Base-by-base conservation (phyloP, 2,797 vertebrate species). In the Tympanoctomys barrerae region DNA sequence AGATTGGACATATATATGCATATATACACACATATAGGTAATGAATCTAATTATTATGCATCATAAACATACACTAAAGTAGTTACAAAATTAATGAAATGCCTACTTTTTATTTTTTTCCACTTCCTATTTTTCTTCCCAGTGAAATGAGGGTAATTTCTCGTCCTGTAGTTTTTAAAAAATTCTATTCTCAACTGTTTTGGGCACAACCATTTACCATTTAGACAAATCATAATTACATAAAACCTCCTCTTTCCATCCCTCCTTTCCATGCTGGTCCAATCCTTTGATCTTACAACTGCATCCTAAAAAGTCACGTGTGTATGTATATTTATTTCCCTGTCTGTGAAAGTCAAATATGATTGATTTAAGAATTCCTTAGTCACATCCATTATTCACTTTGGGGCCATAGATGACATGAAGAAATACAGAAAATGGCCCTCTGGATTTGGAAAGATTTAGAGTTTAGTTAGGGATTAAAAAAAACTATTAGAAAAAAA, bases 281-380 rank as follows among this genome's bases (percentile, higher is more conserved):
- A 28, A 1, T 49, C 42, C 75, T 89, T 66, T 46, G 66, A 52
- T 91, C 46, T 86, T 59, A 82, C 59, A 83, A 26, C 49, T 62
- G 36, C 7, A 26, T 71, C 46, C 22, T 89, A 39, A 75, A 54
- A 33, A n/a, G 81, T 39, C 26, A 13, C n/a, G n/a, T 31, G 39
- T 49, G 5, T 75, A 18, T 88, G 13, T 70, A 26, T 77, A 77
- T 89, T 70, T 66, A 46, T 94, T 28, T 88, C 66, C 26, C n/a
- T 79, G 10, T 19, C 10, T 92, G 92, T 87, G 36, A 66, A 83
- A 57, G 31, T 77, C 79, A 83, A 80, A 57, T 54, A 77, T n/a
- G 87, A 92, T 80, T 83, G 10, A 66, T 61, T 92, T 62, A 89
- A 70, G 52, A 91, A 77, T 91, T 81, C 13, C n/a, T 92, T 36